A percentile compares a stretch with the other conserved stretches of the same genome.
Conservation (phyloP, 2,888 invertebrate genomes). For the Melangyna quadrimaculata region DNA sequence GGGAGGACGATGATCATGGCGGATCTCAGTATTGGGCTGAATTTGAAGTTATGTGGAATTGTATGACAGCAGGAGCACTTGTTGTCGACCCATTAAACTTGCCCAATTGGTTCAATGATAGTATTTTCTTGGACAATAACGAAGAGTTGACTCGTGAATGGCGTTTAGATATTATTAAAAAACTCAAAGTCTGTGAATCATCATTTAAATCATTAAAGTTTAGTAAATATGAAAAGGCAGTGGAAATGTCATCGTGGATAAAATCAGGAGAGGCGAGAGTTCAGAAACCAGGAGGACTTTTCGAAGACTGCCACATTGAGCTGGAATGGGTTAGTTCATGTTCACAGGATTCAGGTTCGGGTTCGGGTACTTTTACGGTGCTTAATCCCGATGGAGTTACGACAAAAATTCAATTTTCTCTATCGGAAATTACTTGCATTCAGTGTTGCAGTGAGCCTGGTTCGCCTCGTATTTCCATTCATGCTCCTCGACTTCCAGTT, state of each 20-base stretch:
- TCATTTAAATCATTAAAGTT: conserved; percentile 82
- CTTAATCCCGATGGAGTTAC: conserved; percentile 89
- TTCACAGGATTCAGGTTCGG: conserved; percentile 85
- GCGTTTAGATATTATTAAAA: conserved; percentile 88
- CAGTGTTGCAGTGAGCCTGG: conserved; percentile 91
- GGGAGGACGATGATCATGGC: conserved; percentile 87
- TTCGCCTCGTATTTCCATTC: conserved; percentile 88
- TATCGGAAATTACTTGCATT: conserved; percentile 89
- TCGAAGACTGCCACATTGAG: conserved; percentile 90
- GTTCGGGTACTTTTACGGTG: conserved; percentile 88
- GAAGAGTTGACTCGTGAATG: conserved; percentile 88
- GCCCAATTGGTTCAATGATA: conserved; percentile 90
- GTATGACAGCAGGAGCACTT: conserved; percentile 91
- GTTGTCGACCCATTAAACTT: conserved; percentile 87
- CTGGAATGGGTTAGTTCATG: conserved; percentile 88
- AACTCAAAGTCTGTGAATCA: conserved; percentile 84
- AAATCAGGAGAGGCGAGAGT: conserved; percentile 91
- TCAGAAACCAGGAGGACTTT: conserved; percentile 82
- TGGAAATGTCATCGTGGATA: conserved; percentile 93
- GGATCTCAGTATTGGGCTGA: conserved; percentile 88
- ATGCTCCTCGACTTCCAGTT: conserved; percentile 84
- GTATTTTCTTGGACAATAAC: conserved; percentile 81
- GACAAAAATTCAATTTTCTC: conserved; percentile 87
- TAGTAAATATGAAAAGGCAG: conserved; percentile 87
- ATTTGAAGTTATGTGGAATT: conserved; percentile 90